Conservation (phyloP, 2,113 vertebrate species). For the Canis aureus region DNA sequence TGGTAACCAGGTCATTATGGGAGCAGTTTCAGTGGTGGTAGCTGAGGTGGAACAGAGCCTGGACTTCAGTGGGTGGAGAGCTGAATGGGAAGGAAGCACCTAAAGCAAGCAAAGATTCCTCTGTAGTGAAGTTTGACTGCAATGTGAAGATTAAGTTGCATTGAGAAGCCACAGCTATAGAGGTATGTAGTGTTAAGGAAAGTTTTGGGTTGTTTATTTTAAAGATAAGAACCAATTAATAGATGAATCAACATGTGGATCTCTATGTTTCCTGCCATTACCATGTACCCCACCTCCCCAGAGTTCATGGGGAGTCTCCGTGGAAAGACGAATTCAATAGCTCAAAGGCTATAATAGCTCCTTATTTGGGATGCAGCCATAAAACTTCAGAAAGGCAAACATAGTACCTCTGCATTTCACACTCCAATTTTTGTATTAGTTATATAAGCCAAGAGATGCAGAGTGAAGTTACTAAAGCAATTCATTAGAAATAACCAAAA, state of each 20-base stretch:
- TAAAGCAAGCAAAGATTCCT: background rate
- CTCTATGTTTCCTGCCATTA: background rate
- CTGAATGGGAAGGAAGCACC: too few species aligned
- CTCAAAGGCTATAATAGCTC: background rate
- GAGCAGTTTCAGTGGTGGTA: background rate
- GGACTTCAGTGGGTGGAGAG: background rate
- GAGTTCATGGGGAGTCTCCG: background rate
- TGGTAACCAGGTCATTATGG: background rate
- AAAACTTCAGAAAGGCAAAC: background rate
- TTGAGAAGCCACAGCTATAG: background rate
- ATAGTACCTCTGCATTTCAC: background rate
- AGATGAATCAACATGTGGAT: background rate
- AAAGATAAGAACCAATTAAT: slow-evolving; percentile 11
- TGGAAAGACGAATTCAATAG: background rate
- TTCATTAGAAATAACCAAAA: background rate
- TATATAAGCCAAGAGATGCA: background rate
- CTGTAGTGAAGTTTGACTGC: background rate
- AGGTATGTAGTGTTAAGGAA: background rate
- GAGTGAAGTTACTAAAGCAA: background rate
- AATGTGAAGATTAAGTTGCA: background rate
- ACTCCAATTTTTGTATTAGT: background rate
- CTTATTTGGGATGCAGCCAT: background rate
- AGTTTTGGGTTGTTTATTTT: background rate
- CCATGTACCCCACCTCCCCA: background rate
- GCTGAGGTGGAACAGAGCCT: background rate